Percentiles rank a stretch among this genome's conserved stretches.
Evolutionary conservation across 92 coral and sea anemone genomes (phyloP).

Genomic region (Galaxea fascicularis): DNA sequence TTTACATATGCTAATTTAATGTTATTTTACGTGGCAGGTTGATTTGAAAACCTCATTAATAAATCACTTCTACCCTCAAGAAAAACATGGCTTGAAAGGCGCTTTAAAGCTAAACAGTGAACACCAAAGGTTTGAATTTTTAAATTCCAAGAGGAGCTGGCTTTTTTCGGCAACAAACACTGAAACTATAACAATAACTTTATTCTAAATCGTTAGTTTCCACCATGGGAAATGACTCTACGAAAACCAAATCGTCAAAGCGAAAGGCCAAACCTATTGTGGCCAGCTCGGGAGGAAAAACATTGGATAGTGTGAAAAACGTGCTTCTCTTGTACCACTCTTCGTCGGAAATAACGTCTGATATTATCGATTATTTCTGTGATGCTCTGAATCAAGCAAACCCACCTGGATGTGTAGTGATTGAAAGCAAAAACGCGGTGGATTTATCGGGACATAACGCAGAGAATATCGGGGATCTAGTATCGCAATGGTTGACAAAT

Average conservation of each 20-base stretch:
- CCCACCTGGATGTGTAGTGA: slow-evolving; percentile 62
- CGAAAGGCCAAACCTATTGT: slow-evolving; percentile 13
- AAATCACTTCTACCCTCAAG: slow-evolving; percentile 20
- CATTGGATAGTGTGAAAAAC: slow-evolving; percentile 29
- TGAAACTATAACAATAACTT: not conserved
- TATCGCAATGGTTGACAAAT: slow-evolving; percentile 66
- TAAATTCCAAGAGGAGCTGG: not conserved
- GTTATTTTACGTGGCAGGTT: slow-evolving; percentile 42
- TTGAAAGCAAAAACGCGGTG: slow-evolving; percentile 54
- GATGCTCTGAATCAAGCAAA: slow-evolving; percentile 71
- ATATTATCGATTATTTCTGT: slow-evolving; percentile 70
- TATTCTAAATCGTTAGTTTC: not conserved
- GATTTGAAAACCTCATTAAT: slow-evolving; percentile 28
- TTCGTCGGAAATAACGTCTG: slow-evolving; percentile 28
- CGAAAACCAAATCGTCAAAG: slow-evolving; percentile 30
- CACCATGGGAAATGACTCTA: slow-evolving; percentile 69
- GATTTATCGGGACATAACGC: slow-evolving; percentile 65
- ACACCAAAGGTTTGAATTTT: not conserved
- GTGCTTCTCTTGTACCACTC: slow-evolving; percentile 79
- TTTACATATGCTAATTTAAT: slow-evolving; percentile 37
- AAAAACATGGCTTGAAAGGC: slow-evolving; percentile 21
- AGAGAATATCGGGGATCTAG: slow-evolving; percentile 32
- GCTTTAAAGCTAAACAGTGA: slow-evolving; percentile 10
- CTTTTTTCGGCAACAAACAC: not conserved
- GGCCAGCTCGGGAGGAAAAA: slow-evolving; percentile 26